Evolutionary conservation across 2,797 vertebrate genomes (phyloP).

Genomic region (Novumbra hubbsi): DNA sequence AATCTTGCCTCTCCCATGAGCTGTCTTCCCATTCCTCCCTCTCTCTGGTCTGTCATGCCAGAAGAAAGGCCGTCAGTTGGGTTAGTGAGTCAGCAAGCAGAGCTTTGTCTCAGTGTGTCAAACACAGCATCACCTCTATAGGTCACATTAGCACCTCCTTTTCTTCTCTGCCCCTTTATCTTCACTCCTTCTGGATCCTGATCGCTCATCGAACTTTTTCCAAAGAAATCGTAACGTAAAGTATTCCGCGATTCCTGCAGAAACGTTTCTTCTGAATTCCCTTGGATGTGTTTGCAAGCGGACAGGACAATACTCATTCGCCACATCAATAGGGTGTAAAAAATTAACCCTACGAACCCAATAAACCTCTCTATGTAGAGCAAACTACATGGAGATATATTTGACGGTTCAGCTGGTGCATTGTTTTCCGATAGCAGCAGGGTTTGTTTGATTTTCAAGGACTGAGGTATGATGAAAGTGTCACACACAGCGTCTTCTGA

Average conservation of each 20-base stretch:
- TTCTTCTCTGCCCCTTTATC: not conserved
- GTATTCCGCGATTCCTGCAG: not conserved
- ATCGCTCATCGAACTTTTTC: not conserved
- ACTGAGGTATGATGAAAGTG: no score
- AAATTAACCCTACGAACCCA: not conserved
- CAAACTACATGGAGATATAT: no score
- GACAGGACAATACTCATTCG: not conserved
- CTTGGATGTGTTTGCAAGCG: not conserved
- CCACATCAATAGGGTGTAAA: no score
- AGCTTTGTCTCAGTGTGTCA: slow-evolving; percentile 49
- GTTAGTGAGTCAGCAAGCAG: slow-evolving; percentile 28
- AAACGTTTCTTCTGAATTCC: not conserved
- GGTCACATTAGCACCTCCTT: slow-evolving; percentile 57
- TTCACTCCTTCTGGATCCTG: slow-evolving; percentile 6
- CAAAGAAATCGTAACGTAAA: not conserved
- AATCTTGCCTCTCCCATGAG: no score
- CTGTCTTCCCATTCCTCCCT: not conserved
- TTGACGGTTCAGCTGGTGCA: no score
- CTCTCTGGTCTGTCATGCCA: slow-evolving; percentile 36
- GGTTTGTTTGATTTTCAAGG: no score
- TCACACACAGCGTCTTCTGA: no score
- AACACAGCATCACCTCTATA: slow-evolving; percentile 40
- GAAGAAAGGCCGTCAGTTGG: slow-evolving; percentile 32
- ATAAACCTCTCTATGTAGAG: not conserved
- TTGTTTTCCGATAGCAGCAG: no score